Percentiles rank a stretch among this genome's conserved stretches.
These are phyloP conservation scores for Callimorpha dominula DNA, from an alignment of 2,888 invertebrate species.

Conservation along the genomic window DNA sequence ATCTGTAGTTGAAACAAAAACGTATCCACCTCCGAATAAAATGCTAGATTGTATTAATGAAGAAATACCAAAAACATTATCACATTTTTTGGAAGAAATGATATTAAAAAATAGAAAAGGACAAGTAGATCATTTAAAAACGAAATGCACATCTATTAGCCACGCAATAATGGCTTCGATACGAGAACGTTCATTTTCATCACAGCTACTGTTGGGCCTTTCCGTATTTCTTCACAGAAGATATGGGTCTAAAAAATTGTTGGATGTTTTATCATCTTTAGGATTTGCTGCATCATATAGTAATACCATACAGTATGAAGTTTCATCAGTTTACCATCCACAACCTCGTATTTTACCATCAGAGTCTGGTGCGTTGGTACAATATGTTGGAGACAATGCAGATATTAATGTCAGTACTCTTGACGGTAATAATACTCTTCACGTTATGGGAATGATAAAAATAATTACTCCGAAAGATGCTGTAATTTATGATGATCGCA, in stretches of 20 bases:
- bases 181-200: conserved; percentile 35
- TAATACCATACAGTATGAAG: conserved; percentile 43
- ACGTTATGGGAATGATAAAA: conserved; percentile 41
- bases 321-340: conserved; percentile 45
- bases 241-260: conserved; percentile 41
- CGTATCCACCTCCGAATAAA: conserved; percentile 51
- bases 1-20: conserved; percentile 54
- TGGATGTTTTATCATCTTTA: conserved; percentile 42
- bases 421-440: conserved; percentile 36
- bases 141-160: conserved; percentile 15
- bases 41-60: conserved; percentile 46
- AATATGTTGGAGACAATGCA: conserved; percentile 48
- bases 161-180: conserved; percentile 19
- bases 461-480: conserved; percentile 19
- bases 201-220: conserved; percentile 37
- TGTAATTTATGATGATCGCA: conserved; percentile 47
- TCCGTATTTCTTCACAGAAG: conserved; percentile 40
- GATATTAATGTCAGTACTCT: conserved; percentile 43
- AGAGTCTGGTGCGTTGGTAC: conserved; percentile 39
- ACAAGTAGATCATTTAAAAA: conserved; percentile 13
- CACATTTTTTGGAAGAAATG: conserved; percentile 24
- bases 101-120: conserved; percentile 22
- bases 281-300: conserved; percentile 47
- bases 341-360: conserved; percentile 39
- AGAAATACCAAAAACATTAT: conserved; percentile 25